A percentile compares a stretch with the other conserved stretches of the same genome.
These are phyloP conservation scores for Neodiprion lecontei DNA, from an alignment of 1,140 invertebrate species.

Conservation along the genomic window DNA sequence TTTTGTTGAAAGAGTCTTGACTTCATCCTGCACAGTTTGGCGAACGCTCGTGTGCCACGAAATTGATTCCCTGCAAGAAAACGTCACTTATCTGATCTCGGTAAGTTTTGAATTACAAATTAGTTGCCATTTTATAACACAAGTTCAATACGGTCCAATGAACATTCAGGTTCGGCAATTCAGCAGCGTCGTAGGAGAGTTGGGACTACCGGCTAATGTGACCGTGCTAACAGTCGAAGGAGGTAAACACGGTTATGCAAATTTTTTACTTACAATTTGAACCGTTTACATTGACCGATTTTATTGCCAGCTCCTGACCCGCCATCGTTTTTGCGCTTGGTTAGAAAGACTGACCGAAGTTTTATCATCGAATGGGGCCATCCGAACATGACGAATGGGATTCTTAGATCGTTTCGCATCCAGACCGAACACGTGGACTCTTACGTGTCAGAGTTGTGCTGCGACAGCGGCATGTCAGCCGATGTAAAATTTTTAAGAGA, in stretches of 20 bases:
- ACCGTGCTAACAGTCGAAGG: slow-evolving; percentile 2
- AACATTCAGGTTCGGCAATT: slow-evolving; percentile 8
- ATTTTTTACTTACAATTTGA: background rate
- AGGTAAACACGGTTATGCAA: background rate
- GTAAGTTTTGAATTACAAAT: background rate
- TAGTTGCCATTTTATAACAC: background rate
- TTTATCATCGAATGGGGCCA: slow-evolving; percentile 19
- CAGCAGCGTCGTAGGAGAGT: slow-evolving; percentile 11
- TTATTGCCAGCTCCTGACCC: slow-evolving; percentile 11
- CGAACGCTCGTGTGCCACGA: slow-evolving; percentile 4
- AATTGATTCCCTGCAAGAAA: background rate
- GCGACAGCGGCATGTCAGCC: slow-evolving; percentile 11
- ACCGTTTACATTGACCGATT: background rate
- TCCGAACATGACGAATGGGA: slow-evolving; percentile 23
- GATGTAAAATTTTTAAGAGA: slow-evolving; percentile 6
- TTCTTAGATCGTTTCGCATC: slow-evolving; percentile 17
- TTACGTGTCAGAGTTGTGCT: slow-evolving; percentile 12
- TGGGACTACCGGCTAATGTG: slow-evolving; percentile 1
- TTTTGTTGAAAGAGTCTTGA: background rate
- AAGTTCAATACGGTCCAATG: background rate
- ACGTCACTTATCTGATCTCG: slow-evolving; percentile 4
- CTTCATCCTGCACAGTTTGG: slow-evolving; percentile 2
- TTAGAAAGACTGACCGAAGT: slow-evolving; percentile 3
- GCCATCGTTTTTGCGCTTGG: slow-evolving; percentile 9
- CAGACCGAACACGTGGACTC: slow-evolving; percentile 8